Evolutionary conservation across 2,888 invertebrate species (phyloP), one percentile per base, ranked within the genome.

Genomic region (Dasypogon diadema): DNA sequence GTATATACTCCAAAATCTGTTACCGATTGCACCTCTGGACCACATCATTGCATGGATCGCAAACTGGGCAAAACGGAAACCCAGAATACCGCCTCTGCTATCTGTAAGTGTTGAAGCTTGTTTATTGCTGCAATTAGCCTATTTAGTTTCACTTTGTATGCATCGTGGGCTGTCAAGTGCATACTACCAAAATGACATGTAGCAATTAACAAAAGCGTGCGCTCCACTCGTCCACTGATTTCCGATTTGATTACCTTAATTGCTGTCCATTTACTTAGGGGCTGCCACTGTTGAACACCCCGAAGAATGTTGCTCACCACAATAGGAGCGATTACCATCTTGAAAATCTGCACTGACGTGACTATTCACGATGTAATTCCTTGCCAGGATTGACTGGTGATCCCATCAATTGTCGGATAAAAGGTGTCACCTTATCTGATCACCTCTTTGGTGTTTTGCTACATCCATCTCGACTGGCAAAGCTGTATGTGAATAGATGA

Each of bases 351-450:
- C 30, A 8, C 8, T n/a, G n/a, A 51, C 51, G 51, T 21, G 51
- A 51, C 51, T 51, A 18, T 51, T 16, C 51, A 51, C 51, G 18
- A 18, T 51, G 51, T 51, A 51, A 51, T 51, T 51, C 18, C 51
- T 51, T 51, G n/a, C 12, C 12, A 4, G 14, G 51, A 51, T 51
- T 51, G 51, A 51, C 51, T 51, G 12, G 18, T 18, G 14, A 18
- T 51, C 51, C n/a, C 51, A 51, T 51, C 51, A 51, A 51, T 51
- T 51, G 51, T 18, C 18, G 51, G 51, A 16, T 51, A 51, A 51
- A 51, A 51, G 51, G 51, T 18, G 51, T 51, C 51, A 51, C 18
- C 51, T 51, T 51, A 51, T 51, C 51, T 51, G 51, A 51, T 51
- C 14, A 12, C n/a, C 42, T 51, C 12, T n/a, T n/a, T n/a, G 51